Conservation (phyloP, 2,888 invertebrate species). For the Drosophila anceps region DNA sequence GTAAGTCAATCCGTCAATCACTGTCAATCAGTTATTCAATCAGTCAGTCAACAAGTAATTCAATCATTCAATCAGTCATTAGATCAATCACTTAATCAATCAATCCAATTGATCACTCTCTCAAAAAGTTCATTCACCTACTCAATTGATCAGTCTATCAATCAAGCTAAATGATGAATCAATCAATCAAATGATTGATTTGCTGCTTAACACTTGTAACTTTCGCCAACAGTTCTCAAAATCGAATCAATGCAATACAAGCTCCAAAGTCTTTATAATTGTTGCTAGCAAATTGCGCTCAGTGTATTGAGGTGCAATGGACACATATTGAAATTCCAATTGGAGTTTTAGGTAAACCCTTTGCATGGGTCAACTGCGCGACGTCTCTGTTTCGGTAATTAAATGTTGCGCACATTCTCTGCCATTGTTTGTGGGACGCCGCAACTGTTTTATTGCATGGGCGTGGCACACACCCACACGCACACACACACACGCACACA, state of each 20-base stretch:
- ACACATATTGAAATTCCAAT: constrained; percentile 36
- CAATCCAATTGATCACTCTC: neutral
- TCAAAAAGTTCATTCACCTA: neutral
- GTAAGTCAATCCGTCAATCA: neutral
- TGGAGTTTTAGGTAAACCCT: constrained; percentile 15
- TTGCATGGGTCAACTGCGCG: constrained; percentile 54
- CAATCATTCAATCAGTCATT: neutral
- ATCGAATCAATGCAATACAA: neutral
- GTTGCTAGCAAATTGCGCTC: constrained; percentile 1
- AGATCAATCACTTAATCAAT: neutral
- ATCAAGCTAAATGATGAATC: neutral
- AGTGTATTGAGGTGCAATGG: constrained; percentile 23
- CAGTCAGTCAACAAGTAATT: neutral
- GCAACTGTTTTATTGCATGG: constrained; percentile 43
- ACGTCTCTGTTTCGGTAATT: constrained; percentile 58
- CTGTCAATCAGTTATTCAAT: neutral
- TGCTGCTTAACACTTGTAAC: neutral
- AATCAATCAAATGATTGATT: neutral
- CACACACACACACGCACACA: constrained; percentile 4
- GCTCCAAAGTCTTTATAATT: neutral
- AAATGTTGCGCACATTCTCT: constrained; percentile 50
- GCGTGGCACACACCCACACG: constrained; percentile 18
- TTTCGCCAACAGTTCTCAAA: neutral
- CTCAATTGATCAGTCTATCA: neutral
- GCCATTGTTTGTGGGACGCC: constrained; percentile 47